Evolutionary conservation across 1,140 invertebrate genomes (phyloP).

Genomic region (Leptinotarsa undecemlineata): DNA sequence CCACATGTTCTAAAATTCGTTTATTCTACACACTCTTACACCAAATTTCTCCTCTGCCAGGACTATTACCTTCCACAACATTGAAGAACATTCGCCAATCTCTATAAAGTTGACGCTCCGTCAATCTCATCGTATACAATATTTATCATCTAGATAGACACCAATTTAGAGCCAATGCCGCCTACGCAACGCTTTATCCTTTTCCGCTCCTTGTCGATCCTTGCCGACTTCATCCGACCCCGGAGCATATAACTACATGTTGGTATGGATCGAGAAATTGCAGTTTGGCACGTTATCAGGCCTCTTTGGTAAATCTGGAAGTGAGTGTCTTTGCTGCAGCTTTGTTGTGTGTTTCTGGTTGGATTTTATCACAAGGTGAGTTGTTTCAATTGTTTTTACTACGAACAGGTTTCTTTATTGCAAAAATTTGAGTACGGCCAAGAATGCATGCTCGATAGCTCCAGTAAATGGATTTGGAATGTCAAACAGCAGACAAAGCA

Average conservation of each 20-base stretch:
- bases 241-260: conserved; percentile 40
- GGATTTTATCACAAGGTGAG: not conserved
- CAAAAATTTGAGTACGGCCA: too few species aligned
- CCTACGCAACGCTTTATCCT: conserved; percentile 6
- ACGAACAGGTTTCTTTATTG: too few species aligned
- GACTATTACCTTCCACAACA: too few species aligned
- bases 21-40: too few species aligned
- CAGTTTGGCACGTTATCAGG: conserved; percentile 31
- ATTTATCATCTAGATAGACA: conserved; percentile 4
- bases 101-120: not conserved
- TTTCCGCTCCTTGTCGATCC: conserved; percentile 35
- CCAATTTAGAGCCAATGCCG: not conserved
- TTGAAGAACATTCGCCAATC: too few species aligned
- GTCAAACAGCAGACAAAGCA: too few species aligned
- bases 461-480: too few species aligned
- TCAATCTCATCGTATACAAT: not conserved
- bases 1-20: too few species aligned
- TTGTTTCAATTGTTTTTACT: not conserved
- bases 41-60: too few species aligned
- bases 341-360: not conserved
- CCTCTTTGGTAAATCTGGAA: conserved; percentile 2
- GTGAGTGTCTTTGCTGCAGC: conserved; percentile 16
- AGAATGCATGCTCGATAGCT: too few species aligned
- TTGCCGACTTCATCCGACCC: conserved; percentile 32
- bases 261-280: conserved; percentile 45